phyloP scores from a whole-genome alignment of 2,797 vertebrate genomes.

The Channallabes apus region DNA sequence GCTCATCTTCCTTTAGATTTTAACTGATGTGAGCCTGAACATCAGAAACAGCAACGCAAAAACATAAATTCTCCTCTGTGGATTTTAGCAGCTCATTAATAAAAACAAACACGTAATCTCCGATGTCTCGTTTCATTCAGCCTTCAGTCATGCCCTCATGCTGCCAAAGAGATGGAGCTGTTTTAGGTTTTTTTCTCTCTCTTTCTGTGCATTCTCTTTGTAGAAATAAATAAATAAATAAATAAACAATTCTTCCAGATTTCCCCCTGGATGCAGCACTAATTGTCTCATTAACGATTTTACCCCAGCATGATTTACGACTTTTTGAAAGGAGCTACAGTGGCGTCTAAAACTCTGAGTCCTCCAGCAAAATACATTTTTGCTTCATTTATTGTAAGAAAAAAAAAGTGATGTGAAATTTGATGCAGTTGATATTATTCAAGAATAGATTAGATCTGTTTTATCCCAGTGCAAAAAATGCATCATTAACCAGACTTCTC shows the following conservation, averaged over 20 bases:
- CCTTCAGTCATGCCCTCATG: not conserved
- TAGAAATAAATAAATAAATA: not conserved
- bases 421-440: slow-evolving; percentile 13
- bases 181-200: not conserved
- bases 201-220: not conserved
- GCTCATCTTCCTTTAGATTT: not conserved
- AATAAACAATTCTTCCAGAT: not conserved
- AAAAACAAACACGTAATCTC: slow-evolving; percentile 23
- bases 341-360: not conserved
- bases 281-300: slow-evolving; percentile 44
- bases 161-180: slow-evolving; percentile 10
- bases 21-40: slow-evolving; percentile 14
- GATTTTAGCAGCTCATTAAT: slow-evolving; percentile 22
- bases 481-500: slow-evolving; percentile 1
- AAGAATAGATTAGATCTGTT: slow-evolving; percentile 20
- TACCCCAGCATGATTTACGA: slow-evolving; percentile 24
- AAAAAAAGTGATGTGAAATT: not conserved
- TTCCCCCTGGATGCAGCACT: slow-evolving; percentile 25
- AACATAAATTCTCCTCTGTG: not conserved
- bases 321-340: slow-evolving; percentile 19
- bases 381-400: slow-evolving; percentile 17
- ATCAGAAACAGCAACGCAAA: not conserved
- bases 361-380: slow-evolving; percentile 5
- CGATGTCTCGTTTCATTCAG: slow-evolving; percentile 13
- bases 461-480: not conserved